phyloP scores from a whole-genome alignment of 2,113 vertebrate species.

The Triplophysa dalaica region DNA sequence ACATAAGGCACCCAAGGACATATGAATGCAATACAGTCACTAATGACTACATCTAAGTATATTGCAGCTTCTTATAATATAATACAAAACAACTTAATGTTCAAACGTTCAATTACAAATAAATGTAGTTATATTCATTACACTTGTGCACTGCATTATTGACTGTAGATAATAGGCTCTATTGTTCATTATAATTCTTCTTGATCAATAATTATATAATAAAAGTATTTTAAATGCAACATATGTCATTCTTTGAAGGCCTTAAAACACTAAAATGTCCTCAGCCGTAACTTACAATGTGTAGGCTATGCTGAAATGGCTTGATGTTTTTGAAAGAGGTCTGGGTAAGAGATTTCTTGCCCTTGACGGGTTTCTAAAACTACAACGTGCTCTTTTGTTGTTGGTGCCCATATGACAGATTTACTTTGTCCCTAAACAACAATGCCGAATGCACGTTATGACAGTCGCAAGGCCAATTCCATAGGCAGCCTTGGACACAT shows the following conservation, averaged over 20 bases:
- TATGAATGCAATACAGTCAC: no score
- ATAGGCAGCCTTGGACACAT: slow-evolving; percentile 59
- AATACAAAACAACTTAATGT: no score
- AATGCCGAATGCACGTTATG: slow-evolving; percentile 61
- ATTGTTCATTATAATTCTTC: no score
- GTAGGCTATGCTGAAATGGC: slow-evolving; percentile 18
- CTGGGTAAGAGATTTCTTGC: slow-evolving; percentile 52
- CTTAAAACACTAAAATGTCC: not conserved
- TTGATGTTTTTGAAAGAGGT: slow-evolving; percentile 13
- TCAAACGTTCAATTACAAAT: no score
- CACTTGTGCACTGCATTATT: no score
- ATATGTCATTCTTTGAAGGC: no score
- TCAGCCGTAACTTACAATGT: slow-evolving; percentile 15
- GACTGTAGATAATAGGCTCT: no score
- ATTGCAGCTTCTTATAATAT: no score
- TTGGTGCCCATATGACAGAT: slow-evolving; percentile 54
- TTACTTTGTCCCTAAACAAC: slow-evolving; percentile 67
- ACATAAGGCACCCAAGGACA: not conserved
- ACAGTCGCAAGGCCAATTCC: slow-evolving; percentile 63
- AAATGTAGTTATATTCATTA: no score
- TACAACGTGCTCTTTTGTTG: slow-evolving; percentile 55
- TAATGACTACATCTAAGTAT: no score
- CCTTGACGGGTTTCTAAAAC: slow-evolving; percentile 65
- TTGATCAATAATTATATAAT: no score
- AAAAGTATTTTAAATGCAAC: no score